Evolutionary conservation across 2,797 vertebrate genomes (phyloP).

Genomic region (Poeciliopsis gracilis): DNA sequence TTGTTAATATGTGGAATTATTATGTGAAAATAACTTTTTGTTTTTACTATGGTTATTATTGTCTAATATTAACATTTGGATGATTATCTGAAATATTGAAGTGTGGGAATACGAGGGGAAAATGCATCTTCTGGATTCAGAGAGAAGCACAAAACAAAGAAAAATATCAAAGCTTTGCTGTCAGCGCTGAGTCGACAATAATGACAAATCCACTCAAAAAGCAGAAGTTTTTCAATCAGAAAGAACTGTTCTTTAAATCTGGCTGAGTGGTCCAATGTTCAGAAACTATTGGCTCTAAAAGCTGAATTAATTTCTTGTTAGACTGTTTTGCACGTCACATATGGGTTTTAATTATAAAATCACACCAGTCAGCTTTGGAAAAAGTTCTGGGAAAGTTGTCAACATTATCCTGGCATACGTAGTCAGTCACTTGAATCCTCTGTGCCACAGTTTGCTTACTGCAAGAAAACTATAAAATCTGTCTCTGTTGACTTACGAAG

Average conservation of each 20-base stretch:
- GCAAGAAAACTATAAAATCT: slow-evolving; percentile 38
- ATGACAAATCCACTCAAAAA: not conserved
- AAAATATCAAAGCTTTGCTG: not conserved
- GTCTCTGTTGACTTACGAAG: slow-evolving; percentile 34
- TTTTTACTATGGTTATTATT: not conserved
- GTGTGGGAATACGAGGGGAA: not conserved
- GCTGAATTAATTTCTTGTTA: not conserved
- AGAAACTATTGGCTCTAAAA: not conserved
- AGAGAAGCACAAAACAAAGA: not conserved
- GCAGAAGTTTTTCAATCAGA: not conserved
- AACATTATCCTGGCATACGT: slow-evolving; percentile 21
- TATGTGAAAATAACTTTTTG: not conserved
- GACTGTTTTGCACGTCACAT: not conserved
- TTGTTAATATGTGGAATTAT: not conserved
- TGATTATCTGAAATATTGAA: not conserved
- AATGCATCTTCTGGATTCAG: not conserved
- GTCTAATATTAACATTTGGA: not conserved
- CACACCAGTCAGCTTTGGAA: slow-evolving; percentile 14
- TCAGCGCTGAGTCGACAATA: not conserved
- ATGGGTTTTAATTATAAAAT: not conserved
- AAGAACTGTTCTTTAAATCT: not conserved
- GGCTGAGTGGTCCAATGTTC: not conserved
- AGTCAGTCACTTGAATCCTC: slow-evolving; percentile 11
- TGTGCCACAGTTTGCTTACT: slow-evolving; percentile 32
- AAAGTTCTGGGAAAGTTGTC: slow-evolving; percentile 9